Evolutionary conservation across 35 echinoderm and acorn worm species (phyloP), one percentile per base, ranked within the genome.

Genomic region (Diadema setosum): DNA sequence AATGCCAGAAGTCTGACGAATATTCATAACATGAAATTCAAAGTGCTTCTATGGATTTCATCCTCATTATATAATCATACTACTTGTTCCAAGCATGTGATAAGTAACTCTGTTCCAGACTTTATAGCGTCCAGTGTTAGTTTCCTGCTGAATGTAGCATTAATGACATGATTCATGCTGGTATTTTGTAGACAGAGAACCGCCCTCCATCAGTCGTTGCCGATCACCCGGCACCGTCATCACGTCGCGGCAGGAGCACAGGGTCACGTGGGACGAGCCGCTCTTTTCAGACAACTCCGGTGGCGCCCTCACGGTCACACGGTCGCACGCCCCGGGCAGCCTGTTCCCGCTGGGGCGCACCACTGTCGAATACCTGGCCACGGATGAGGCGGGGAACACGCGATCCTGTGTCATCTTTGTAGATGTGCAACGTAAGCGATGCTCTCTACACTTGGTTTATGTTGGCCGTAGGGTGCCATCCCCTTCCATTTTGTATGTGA

Each of bases 251-350:
- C 39, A 46, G 6, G 21, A 56, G 39, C 21, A 50, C 17, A 27
- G 86, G 27, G 95, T 94, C 3, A 17, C 46, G 24, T 97, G 95
- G 95, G 78, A 85, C 59, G 65, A 87, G 32, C 95, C 95, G 33
- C 41, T 61, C n/a, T 97, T 97, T 35, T 88, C 88, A 4, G 95
- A 97, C 45, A 97, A 97, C 85, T 97, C 95, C 65, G 88, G 91
- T 39, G 6, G 36, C 24, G 33, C 50, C 3, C 45, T 87, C 39
- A 88, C 89, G 0, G 81, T 97, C 2, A 58, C 49, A 17, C 36
- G 46, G 0, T 81, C 91, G 33, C 95, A 97, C 59, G 70, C 65
- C 9, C 48, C 94, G 11, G 91, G 91, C 11, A 55, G 52, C 12
- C 20, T 85, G n/a, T 74, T 94, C 46, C 70, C 91, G 1, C 57